Evolutionary conservation across 1,140 invertebrate genomes (phyloP).

Genomic region (Drosophila santomea): DNA sequence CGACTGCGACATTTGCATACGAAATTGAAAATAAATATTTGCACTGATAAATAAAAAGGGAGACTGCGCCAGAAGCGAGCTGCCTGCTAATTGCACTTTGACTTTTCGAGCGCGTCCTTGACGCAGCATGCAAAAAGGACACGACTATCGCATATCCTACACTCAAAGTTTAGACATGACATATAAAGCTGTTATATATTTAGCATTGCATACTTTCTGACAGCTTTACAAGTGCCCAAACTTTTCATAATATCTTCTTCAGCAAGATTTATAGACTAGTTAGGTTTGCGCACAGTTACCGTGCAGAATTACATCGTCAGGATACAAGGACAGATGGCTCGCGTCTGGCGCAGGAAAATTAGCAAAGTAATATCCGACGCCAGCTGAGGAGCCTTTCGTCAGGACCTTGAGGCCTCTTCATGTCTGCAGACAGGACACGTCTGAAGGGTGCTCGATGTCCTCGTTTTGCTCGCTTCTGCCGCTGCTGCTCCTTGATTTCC

Average conservation of each 20-base stretch:
- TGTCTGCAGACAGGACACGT: conserved; percentile 35
- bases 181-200: no score
- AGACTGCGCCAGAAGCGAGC: conserved; percentile 14
- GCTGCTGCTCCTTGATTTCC: neutral
- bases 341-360: conserved; percentile 54
- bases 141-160: neutral
- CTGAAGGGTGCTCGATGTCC: conserved; percentile 27
- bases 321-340: conserved; percentile 27
- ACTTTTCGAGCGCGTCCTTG: conserved; percentile 58
- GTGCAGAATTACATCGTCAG: neutral
- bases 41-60: conserved; percentile 59
- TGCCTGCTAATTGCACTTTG: conserved; percentile 75
- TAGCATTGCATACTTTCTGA: no score
- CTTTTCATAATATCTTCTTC: neutral
- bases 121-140: neutral
- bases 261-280: neutral
- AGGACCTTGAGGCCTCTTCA: conserved; percentile 45
- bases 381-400: conserved; percentile 32
- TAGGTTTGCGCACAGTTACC: neutral
- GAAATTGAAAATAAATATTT: conserved; percentile 82
- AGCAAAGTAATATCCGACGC: conserved; percentile 64
- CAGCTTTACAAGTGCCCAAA: no score
- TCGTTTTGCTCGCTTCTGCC: conserved; percentile 1
- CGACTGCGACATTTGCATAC: conserved; percentile 70
- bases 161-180: neutral